These are phyloP conservation scores for Anolis carolinensis DNA, from an alignment of 2,113 vertebrate genomes.

Conservation along the genomic window DNA sequence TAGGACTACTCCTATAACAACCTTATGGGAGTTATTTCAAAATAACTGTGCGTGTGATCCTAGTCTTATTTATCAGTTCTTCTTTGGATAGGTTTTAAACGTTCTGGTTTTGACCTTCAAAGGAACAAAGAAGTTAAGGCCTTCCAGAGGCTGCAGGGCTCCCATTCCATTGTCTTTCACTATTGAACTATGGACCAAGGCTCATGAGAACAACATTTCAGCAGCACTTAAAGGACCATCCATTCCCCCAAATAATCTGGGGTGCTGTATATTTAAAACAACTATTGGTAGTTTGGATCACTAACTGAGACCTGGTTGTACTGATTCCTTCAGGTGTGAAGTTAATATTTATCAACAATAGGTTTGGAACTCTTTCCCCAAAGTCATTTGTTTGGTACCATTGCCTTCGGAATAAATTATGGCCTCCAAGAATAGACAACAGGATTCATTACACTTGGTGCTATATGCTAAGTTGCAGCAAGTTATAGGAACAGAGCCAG, in stretches of 20 bases:
- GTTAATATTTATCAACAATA: neutral
- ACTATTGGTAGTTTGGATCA: neutral
- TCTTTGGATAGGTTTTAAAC: neutral
- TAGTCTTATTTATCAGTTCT: neutral
- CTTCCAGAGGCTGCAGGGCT: neutral
- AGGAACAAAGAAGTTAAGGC: neutral
- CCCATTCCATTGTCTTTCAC: neutral
- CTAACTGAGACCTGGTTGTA: neutral
- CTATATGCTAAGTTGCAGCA: no score
- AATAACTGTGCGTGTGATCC: neutral
- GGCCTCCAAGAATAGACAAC: no score
- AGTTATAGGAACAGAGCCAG: no score
- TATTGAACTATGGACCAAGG: neutral
- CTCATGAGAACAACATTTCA: neutral
- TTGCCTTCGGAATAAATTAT: no score
- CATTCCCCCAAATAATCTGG: neutral
- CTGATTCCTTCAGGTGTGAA: neutral
- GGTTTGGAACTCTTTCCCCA: neutral
- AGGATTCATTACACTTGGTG: no score
- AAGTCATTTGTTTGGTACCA: neutral
- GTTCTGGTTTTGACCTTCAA: neutral
- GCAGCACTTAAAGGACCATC: neutral
- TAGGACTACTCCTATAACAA: neutral
- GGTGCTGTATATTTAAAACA: neutral
- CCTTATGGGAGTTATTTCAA: neutral